Evolutionary conservation across 2,888 invertebrate species (phyloP).

Genomic region (Sphinx pinastri): DNA sequence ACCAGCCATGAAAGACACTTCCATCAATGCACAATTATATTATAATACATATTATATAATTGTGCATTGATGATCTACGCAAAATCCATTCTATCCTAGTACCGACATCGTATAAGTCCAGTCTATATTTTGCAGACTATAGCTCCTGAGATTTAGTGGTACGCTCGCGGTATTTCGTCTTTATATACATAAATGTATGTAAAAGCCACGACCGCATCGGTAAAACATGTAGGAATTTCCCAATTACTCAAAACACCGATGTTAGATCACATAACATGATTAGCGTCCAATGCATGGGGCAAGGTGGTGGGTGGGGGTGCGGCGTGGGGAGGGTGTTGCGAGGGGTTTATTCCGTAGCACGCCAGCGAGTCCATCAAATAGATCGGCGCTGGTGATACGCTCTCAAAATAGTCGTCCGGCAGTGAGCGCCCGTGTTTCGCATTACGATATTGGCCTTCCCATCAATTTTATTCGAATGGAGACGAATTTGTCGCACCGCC

Average conservation of each 20-base stretch:
- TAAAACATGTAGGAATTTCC: slow-evolving; percentile 50
- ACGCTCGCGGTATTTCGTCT: too few species aligned
- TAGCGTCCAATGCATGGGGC: slow-evolving; percentile 61
- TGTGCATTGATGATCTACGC: not conserved
- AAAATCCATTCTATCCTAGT: too few species aligned
- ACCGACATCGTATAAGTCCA: too few species aligned
- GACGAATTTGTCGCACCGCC: slow-evolving; percentile 47
- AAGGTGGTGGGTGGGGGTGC: slow-evolving; percentile 40
- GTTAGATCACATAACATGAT: slow-evolving; percentile 66
- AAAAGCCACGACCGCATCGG: slow-evolving; percentile 30
- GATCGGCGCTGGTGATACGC: slow-evolving; percentile 71
- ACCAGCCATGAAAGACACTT: too few species aligned
- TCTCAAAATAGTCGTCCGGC: slow-evolving; percentile 65
- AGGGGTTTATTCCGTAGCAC: slow-evolving; percentile 50
- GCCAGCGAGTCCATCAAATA: slow-evolving; percentile 75
- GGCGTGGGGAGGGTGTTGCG: slow-evolving; percentile 43
- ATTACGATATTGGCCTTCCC: slow-evolving; percentile 76
- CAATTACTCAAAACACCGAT: slow-evolving; percentile 59
- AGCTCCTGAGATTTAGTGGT: too few species aligned
- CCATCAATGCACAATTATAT: too few species aligned
- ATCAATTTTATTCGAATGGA: slow-evolving; percentile 68
- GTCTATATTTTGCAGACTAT: too few species aligned
- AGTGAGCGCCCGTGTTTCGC: slow-evolving; percentile 60
- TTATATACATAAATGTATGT: not conserved
- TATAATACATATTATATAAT: not conserved